Conservation (phyloP, 2,797 vertebrate species). For the Petrocephalus sullivani region DNA sequence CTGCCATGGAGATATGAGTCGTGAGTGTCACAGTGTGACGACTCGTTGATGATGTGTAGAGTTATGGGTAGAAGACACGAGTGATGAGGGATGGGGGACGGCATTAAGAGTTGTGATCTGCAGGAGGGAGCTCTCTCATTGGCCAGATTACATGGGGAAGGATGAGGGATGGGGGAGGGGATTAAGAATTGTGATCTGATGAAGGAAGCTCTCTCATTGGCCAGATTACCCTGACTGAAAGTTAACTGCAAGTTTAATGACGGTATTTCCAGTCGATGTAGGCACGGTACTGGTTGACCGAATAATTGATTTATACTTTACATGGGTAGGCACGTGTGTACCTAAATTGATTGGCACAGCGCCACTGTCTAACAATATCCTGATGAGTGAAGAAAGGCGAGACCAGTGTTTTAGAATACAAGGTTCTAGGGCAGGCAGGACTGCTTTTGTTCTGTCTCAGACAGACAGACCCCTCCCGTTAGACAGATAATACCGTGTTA, state of each 20-base stretch:
- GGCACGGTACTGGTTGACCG: background rate
- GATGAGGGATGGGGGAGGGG: background rate
- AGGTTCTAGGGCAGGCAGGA: background rate
- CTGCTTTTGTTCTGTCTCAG: background rate
- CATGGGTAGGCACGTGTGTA: background rate
- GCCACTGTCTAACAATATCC: background rate
- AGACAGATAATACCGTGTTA: background rate
- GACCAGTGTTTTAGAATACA: background rate
- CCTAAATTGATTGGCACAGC: background rate
- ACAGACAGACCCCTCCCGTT: background rate
- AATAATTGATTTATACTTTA: background rate
- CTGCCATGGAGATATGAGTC: background rate
- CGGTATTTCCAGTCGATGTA: background rate
- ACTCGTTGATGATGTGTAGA: background rate
- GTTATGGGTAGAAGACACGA: background rate
- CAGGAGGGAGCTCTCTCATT: background rate
- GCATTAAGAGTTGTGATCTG: background rate
- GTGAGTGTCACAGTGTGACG: background rate
- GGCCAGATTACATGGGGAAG: background rate
- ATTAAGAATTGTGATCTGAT: background rate
- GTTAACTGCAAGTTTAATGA: background rate
- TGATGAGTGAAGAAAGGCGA: background rate
- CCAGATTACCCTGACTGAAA: background rate
- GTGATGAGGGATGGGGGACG: background rate
- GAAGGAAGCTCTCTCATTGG: background rate